Evolutionary conservation across 2,797 vertebrate species (phyloP).

Genomic region (Aeoliscus strigatus): DNA sequence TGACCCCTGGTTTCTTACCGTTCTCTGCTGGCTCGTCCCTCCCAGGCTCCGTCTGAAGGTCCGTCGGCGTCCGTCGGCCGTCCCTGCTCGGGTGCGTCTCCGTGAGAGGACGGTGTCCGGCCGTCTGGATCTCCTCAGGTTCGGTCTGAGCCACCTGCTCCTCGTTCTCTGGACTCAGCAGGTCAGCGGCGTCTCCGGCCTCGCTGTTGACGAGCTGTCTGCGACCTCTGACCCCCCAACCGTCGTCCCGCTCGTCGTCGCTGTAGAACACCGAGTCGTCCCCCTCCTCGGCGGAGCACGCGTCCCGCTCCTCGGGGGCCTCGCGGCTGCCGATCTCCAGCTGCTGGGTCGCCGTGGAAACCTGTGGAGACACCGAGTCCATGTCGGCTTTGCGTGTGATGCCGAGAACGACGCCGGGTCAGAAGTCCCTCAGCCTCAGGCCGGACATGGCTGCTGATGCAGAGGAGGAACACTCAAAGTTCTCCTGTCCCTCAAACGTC

Average conservation of each 20-base stretch:
- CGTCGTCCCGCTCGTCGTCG: constrained; percentile 59
- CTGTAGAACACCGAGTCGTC: constrained; percentile 74
- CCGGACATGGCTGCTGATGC: constrained; percentile 10
- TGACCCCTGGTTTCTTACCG: too few species aligned
- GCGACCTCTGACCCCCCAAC: constrained; percentile 11
- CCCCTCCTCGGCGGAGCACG: constrained; percentile 55
- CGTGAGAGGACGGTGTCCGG: too few species aligned
- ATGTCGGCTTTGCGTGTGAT: too few species aligned
- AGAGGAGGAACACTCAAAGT: constrained; percentile 11
- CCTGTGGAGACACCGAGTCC: constrained; percentile 39
- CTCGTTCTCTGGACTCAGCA: constrained; percentile 7
- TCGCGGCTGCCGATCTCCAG: constrained; percentile 49
- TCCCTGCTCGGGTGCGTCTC: too few species aligned
- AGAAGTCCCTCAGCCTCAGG: constrained; percentile 29
- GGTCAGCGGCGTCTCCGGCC: constrained; percentile 2
- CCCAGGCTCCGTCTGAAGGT: too few species aligned
- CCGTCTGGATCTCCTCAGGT: too few species aligned
- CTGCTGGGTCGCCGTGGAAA: constrained; percentile 42
- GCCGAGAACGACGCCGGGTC: too few species aligned
- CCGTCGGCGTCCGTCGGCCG: too few species aligned
- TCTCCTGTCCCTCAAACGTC: too few species aligned
- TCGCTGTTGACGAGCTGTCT: constrained; percentile 23
- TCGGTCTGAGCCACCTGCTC: too few species aligned
- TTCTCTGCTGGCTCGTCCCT: too few species aligned
- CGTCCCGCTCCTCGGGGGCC: constrained; percentile 31